Evolutionary conservation across 2,113 vertebrate species (phyloP).

Genomic region (Propithecus coquereli): DNA sequence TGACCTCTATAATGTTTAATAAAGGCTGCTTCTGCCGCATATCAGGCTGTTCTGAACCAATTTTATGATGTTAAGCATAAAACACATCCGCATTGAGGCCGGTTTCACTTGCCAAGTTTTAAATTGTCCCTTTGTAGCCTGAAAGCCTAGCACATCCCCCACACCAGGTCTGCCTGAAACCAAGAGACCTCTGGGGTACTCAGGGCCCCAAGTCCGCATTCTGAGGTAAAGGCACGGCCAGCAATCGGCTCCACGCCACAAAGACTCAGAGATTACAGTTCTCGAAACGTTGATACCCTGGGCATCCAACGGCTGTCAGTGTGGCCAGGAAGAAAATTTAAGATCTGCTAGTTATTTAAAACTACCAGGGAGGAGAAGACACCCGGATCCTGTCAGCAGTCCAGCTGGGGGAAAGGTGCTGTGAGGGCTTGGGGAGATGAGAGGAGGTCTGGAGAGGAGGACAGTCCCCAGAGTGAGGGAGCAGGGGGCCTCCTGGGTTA

Average conservation of each 20-base stretch:
- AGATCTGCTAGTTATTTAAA: slow-evolving; percentile 66
- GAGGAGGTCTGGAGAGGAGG: slow-evolving; percentile 39
- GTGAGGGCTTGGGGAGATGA: not conserved
- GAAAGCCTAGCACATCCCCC: not conserved
- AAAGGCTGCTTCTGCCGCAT: slow-evolving; percentile 2
- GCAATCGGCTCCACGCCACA: not conserved
- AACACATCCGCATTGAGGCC: not conserved
- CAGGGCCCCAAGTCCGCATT: not conserved
- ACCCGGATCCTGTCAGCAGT: slow-evolving; percentile 57
- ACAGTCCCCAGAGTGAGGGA: not conserved
- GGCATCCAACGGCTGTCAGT: slow-evolving; percentile 1
- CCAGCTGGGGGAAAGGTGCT: slow-evolving; percentile 56
- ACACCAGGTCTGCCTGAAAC: not conserved
- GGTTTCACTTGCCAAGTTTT: slow-evolving; percentile 34
- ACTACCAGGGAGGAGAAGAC: slow-evolving; percentile 63
- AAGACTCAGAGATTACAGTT: slow-evolving; percentile 16
- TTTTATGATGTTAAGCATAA: slow-evolving; percentile 17
- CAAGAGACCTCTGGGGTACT: not conserved
- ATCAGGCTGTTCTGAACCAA: not conserved
- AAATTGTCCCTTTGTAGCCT: not conserved
- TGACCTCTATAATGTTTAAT: slow-evolving; percentile 11
- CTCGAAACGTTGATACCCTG: slow-evolving; percentile 38
- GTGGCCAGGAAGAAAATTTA: slow-evolving; percentile 13
- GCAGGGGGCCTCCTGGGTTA: slow-evolving; percentile 27
- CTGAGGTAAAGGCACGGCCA: not conserved